Evolutionary conservation across 2,113 vertebrate species (phyloP).

Genomic region (Eurystomus gularis): DNA sequence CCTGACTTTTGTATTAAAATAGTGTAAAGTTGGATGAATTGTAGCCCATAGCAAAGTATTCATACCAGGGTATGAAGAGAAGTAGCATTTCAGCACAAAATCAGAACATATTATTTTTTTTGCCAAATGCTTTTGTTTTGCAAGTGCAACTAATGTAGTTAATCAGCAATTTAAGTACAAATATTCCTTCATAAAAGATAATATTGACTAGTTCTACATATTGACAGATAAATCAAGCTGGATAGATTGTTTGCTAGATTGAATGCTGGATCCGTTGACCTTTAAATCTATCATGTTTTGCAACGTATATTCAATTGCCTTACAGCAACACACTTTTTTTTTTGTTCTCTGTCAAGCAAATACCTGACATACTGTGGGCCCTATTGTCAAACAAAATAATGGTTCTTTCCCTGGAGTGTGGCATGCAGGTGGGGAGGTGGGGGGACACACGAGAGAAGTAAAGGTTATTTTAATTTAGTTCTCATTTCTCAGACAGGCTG

Average conservation of each 20-base stretch:
- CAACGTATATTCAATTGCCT: neutral
- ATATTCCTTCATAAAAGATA: neutral
- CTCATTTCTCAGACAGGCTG: neutral
- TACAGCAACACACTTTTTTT: neutral
- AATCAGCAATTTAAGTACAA: neutral
- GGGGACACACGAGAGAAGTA: neutral
- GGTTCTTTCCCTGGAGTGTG: neutral
- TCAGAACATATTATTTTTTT: neutral
- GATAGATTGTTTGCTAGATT: neutral
- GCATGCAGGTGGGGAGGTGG: neutral
- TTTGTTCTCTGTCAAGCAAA: neutral
- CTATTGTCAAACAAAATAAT: neutral
- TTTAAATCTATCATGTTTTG: slow-evolving; percentile 27
- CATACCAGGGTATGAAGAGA: neutral
- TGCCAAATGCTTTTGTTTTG: neutral
- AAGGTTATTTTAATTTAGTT: slow-evolving; percentile 19
- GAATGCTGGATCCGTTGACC: slow-evolving; percentile 16
- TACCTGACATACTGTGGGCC: neutral
- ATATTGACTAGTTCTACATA: neutral
- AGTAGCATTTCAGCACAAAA: neutral
- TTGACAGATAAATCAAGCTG: slow-evolving; percentile 12
- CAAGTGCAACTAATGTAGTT: neutral
- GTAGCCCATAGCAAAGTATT: neutral
- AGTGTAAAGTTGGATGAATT: neutral
- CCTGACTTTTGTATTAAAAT: neutral